Conservation (phyloP, 2,113 vertebrate genomes). For the Eulemur macaco region DNA sequence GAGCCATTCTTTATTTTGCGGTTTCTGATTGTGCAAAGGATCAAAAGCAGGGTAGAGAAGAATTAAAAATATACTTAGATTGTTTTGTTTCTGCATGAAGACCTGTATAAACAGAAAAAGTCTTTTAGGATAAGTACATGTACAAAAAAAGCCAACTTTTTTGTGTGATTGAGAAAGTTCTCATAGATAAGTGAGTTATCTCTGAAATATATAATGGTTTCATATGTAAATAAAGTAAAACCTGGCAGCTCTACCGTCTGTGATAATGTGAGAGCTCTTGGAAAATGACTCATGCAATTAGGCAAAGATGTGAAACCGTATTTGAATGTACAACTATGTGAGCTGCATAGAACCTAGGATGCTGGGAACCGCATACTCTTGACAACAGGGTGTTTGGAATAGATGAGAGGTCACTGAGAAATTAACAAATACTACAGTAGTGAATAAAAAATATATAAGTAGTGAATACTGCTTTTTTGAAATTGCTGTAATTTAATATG, state of each 20-base stretch:
- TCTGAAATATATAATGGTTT: neutral
- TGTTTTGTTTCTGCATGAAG: neutral
- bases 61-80: neutral
- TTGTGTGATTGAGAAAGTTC: neutral
- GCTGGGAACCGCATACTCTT: neutral
- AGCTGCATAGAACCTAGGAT: neutral
- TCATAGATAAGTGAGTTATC: neutral
- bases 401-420: neutral
- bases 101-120: neutral
- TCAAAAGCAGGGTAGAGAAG: neutral
- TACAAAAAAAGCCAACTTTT: neutral
- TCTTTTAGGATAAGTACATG: neutral
- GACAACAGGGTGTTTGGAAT: neutral
- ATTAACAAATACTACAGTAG: neutral
- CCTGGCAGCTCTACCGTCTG: neutral
- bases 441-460: neutral
- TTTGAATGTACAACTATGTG: slow-evolving; percentile 9
- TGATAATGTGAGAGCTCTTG: slow-evolving; percentile 41
- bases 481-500: neutral
- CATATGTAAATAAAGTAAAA: slow-evolving; percentile 30
- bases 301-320: neutral
- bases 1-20: neutral
- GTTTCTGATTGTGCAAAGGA: neutral
- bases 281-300: slow-evolving; percentile 53
- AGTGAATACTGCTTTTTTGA: neutral